Conservation (phyloP, 2,113 vertebrate species). For the Psammodynastes pulverulentus region DNA sequence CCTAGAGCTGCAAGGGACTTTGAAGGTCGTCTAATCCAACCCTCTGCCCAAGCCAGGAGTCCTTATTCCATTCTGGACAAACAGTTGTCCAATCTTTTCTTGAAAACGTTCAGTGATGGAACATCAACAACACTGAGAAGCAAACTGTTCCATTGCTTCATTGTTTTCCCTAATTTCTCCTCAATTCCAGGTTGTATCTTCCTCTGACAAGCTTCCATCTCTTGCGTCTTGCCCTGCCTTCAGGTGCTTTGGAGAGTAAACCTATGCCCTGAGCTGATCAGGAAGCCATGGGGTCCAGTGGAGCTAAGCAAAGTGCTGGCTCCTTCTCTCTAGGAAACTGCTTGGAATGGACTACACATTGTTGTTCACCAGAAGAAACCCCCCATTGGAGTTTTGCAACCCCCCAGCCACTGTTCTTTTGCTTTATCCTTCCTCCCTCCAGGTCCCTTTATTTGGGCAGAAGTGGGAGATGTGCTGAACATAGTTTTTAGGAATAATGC, state of each 20-base stretch:
- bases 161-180: not conserved
- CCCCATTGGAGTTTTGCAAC: not conserved
- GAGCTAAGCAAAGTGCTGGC: not conserved
- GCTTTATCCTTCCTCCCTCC: slow-evolving; percentile 13
- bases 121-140: not conserved
- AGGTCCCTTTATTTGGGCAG: slow-evolving; percentile 75
- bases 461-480: slow-evolving; percentile 74
- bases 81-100: not conserved
- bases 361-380: not conserved
- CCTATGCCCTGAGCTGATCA: not conserved
- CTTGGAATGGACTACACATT: not conserved
- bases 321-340: not conserved
- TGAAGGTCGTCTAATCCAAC: not conserved
- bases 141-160: not conserved
- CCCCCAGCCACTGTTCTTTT: fast-evolving
- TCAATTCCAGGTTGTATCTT: not conserved
- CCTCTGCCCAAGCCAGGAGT: not conserved
- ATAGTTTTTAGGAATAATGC: slow-evolving; percentile 77
- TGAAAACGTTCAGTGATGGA: not conserved
- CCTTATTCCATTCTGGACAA: not conserved
- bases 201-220: not conserved
- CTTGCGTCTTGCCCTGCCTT: not conserved
- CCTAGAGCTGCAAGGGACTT: not conserved
- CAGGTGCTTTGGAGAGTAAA: not conserved
- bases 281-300: not conserved